Evolutionary conservation across 2,888 invertebrate species (phyloP).

Genomic region (Hartigia nigra): DNA sequence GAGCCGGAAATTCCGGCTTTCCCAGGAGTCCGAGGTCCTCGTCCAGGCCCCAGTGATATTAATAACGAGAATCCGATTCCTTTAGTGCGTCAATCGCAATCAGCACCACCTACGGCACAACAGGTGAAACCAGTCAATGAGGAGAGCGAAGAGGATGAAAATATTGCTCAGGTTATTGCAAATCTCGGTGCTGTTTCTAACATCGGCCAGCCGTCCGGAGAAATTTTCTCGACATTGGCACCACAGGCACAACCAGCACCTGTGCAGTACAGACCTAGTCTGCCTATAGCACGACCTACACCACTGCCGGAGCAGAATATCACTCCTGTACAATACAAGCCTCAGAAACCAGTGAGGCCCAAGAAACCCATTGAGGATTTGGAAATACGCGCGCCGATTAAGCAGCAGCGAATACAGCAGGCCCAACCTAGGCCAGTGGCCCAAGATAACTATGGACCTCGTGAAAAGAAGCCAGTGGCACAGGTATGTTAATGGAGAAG

Average conservation of each 20-base stretch:
- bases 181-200: slow-evolving; percentile 37
- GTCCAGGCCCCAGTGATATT: background rate
- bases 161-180: slow-evolving; percentile 38
- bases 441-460: slow-evolving; percentile 25
- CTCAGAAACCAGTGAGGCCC: slow-evolving; percentile 44
- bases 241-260: slow-evolving; percentile 19
- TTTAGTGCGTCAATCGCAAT: background rate
- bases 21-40: slow-evolving; percentile 25
- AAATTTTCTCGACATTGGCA: slow-evolving; percentile 16
- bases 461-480: slow-evolving; percentile 77
- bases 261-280: background rate
- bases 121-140: slow-evolving; percentile 55
- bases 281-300: background rate
- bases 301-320: slow-evolving; percentile 28
- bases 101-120: background rate
- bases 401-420: slow-evolving; percentile 15
- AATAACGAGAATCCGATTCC: background rate
- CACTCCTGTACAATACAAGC: slow-evolving; percentile 41
- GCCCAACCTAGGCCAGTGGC: background rate
- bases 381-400: background rate
- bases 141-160: slow-evolving; percentile 48
- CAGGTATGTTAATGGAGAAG: slow-evolving; percentile 61
- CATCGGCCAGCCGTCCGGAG: slow-evolving; percentile 28
- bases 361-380: slow-evolving; percentile 42
- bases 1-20: slow-evolving; percentile 28